A percentile compares a stretch with the other conserved stretches of the same genome.
These are phyloP conservation scores for Troides helena DNA, from an alignment of 2,888 invertebrate species.

Conservation along the genomic window DNA sequence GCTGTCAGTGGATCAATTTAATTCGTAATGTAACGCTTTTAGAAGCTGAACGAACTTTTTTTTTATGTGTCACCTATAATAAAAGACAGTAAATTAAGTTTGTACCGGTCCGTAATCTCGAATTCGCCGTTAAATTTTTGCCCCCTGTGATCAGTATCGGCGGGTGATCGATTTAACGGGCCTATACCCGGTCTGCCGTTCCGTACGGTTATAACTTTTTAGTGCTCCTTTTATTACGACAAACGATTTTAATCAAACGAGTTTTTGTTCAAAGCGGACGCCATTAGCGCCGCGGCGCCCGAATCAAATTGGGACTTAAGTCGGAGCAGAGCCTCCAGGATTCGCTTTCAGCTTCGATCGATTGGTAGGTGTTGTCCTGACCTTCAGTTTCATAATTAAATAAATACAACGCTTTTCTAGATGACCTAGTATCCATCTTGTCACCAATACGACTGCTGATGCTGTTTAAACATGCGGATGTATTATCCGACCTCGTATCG, in stretches of 20 bases:
- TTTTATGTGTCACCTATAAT: slow-evolving; percentile 60
- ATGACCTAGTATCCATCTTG: no score
- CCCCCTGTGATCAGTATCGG: slow-evolving; percentile 68
- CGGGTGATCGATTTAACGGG: slow-evolving; percentile 74
- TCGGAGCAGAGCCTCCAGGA: slow-evolving; percentile 66
- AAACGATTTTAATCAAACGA: slow-evolving; percentile 80
- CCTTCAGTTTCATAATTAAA: background rate
- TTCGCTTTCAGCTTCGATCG: slow-evolving; percentile 71
- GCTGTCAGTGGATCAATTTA: background rate
- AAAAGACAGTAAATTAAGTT: slow-evolving; percentile 61
- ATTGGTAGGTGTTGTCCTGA: slow-evolving; percentile 42
- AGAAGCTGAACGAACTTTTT: slow-evolving; percentile 44
- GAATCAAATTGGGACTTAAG: slow-evolving; percentile 72
- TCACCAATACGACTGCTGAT: no score
- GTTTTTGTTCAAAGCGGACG: slow-evolving; percentile 72
- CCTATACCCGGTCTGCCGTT: slow-evolving; percentile 69
- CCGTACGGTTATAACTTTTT: slow-evolving; percentile 77
- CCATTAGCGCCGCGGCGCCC: slow-evolving; percentile 69
- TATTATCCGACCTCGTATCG: no score
- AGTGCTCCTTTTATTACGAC: slow-evolving; percentile 78
- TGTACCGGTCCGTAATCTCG: slow-evolving; percentile 54
- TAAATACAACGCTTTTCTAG: no score
- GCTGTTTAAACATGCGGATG: no score
- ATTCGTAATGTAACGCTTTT: slow-evolving; percentile 22
- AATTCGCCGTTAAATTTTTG: slow-evolving; percentile 68